phyloP scores from a whole-genome alignment of 2,797 vertebrate genomes.

The Sarcoramphus papa region DNA sequence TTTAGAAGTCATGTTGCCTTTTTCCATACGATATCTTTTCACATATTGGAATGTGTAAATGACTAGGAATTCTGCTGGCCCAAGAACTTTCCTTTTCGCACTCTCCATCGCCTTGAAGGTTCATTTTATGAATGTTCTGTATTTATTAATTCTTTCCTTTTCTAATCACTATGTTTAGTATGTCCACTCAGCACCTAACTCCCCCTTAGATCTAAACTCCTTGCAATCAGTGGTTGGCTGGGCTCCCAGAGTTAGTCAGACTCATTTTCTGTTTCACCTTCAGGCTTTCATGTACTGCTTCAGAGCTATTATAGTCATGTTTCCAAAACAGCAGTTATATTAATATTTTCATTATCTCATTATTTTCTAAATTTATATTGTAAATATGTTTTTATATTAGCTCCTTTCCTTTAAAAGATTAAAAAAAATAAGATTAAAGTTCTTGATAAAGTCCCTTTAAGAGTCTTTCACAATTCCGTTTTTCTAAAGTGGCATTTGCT shows the following conservation, averaged over 20 bases:
- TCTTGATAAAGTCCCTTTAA: background rate
- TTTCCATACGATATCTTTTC: background rate
- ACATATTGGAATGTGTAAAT: background rate
- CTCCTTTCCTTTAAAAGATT: background rate
- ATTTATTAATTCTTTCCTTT: constrained; percentile 63
- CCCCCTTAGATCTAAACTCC: constrained; percentile 14
- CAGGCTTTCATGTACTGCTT: background rate
- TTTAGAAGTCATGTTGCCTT: constrained; percentile 1
- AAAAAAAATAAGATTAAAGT: background rate
- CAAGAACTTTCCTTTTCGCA: background rate
- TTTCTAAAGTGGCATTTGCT: background rate
- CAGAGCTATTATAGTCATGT: background rate
- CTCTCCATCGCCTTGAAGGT: background rate
- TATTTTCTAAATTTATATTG: background rate
- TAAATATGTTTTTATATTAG: background rate
- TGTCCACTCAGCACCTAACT: constrained; percentile 43
- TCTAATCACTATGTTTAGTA: constrained; percentile 52
- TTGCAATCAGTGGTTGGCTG: constrained; percentile 49
- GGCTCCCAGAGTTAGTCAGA: constrained; percentile 34
- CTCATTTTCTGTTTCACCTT: constrained; percentile 39
- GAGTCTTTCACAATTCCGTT: background rate
- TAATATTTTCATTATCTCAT: constrained; percentile 9
- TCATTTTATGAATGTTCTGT: background rate
- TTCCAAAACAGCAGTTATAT: constrained; percentile 1
- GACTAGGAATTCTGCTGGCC: background rate